These are phyloP conservation scores for Hormaphis cornu DNA, from an alignment of 1,140 invertebrate species.

Conservation along the genomic window DNA sequence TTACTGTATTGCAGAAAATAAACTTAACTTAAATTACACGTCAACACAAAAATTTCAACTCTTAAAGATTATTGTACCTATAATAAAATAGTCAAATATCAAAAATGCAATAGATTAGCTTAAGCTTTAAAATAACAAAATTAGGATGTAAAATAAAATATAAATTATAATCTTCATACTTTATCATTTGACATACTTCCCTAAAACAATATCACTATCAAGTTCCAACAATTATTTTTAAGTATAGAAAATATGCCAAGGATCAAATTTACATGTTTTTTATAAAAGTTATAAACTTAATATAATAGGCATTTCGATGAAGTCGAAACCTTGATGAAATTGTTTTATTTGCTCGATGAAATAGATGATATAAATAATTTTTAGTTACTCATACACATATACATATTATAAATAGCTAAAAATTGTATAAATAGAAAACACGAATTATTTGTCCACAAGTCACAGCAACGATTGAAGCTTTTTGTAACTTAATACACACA, in stretches of 20 bases:
- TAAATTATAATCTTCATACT: too few relatives aligned
- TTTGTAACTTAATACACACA: conserved; percentile 6
- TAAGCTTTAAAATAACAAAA: too few relatives aligned
- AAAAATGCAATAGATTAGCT: too few relatives aligned
- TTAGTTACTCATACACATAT: neutral
- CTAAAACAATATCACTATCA: too few relatives aligned
- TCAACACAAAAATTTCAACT: too few relatives aligned
- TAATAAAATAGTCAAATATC: too few relatives aligned
- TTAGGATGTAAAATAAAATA: too few relatives aligned
- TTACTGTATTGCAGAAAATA: too few relatives aligned
- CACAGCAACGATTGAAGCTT: neutral
- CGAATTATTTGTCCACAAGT: neutral
- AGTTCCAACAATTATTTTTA: neutral
- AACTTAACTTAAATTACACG: too few relatives aligned
- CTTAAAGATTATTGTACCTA: too few relatives aligned
- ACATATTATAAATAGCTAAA: neutral
- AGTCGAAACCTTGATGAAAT: neutral
- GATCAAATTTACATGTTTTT: neutral
- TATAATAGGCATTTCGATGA: neutral
- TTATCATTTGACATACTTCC: too few relatives aligned
- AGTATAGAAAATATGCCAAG: neutral
- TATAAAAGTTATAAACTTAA: neutral
- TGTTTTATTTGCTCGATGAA: neutral
- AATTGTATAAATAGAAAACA: conserved; percentile 11
- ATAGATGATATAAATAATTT: conserved; percentile 18